Percentiles rank a stretch among this genome's conserved stretches.
Evolutionary conservation across 2,888 invertebrate genomes (phyloP).

Genomic region (Melanostoma mellinum): DNA sequence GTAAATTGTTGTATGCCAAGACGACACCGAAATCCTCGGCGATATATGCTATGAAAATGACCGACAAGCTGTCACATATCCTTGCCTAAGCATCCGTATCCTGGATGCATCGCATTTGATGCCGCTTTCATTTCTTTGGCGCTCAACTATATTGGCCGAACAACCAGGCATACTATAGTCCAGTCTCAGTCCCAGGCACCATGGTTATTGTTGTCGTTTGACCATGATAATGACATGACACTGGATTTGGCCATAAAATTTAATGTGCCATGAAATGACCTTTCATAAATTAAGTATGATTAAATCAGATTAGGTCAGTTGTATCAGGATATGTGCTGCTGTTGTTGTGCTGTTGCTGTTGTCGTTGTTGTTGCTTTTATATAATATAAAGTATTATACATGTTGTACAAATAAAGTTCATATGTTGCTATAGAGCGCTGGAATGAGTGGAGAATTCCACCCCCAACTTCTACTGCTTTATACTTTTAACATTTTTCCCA

Average conservation of each 20-base stretch:
- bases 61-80: conserved; percentile 41
- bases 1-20: conserved; percentile 55
- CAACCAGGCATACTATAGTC: not conserved
- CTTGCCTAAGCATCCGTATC: conserved; percentile 52
- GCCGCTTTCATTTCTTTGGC: conserved; percentile 43
- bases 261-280: conserved; percentile 72
- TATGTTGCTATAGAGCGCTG: not conserved
- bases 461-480: too few relatives aligned
- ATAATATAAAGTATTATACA: conserved; percentile 45
- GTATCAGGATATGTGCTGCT: conserved; percentile 46
- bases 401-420: conserved; percentile 53
- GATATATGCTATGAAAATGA: conserved; percentile 22
- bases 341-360: conserved; percentile 47
- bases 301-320: conserved; percentile 73
- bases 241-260: conserved; percentile 70
- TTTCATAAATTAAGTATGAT: conserved; percentile 73
- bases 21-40: conserved; percentile 7
- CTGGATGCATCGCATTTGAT: conserved; percentile 41
- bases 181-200: conserved; percentile 11
- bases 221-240: conserved; percentile 73
- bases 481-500: too few relatives aligned
- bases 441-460: too few relatives aligned
- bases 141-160: conserved; percentile 6
- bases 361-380: conserved; percentile 23
- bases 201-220: conserved; percentile 71